Conservation (phyloP, 1,140 invertebrate species). For the Bilobella aurantiaca region DNA sequence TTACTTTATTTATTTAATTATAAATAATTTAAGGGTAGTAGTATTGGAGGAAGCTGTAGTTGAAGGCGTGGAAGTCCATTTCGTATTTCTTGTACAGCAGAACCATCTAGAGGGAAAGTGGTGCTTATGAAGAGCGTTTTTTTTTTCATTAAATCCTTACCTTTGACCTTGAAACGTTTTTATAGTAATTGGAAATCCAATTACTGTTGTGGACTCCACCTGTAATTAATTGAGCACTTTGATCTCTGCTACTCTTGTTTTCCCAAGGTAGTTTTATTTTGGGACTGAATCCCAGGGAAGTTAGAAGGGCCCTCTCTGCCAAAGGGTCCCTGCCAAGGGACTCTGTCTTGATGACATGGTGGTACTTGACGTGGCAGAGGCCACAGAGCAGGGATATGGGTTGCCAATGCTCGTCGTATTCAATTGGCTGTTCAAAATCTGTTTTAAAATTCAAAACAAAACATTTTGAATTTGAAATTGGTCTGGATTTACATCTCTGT, state of each 20-base stretch:
- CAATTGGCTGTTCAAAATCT: slow-evolving; percentile 9
- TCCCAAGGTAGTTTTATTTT: no score
- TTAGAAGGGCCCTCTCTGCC: no score
- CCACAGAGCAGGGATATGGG: slow-evolving; percentile 27
- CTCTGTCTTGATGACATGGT: slow-evolving; percentile 23
- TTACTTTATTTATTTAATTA: background rate
- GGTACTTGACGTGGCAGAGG: slow-evolving; percentile 21
- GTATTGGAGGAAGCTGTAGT: slow-evolving; percentile 17
- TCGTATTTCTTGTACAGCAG: slow-evolving; percentile 15
- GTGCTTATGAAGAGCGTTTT: background rate
- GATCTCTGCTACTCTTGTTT: no score
- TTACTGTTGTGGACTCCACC: no score
- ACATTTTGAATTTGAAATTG: background rate
- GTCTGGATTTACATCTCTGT: slow-evolving; percentile 20
- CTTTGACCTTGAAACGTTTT: slow-evolving; percentile 18
- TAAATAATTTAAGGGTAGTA: background rate
- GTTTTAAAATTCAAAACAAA: background rate
- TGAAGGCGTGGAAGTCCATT: slow-evolving; percentile 21
- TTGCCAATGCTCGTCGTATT: slow-evolving; percentile 32
- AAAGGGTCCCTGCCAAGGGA: background rate
- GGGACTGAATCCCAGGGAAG: no score
- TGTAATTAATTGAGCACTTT: no score
- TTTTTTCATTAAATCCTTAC: slow-evolving; percentile 7
- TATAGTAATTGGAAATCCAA: background rate
- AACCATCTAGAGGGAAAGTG: slow-evolving; percentile 6